Percentiles rank a stretch among this genome's conserved stretches.
Evolutionary conservation across 1,140 invertebrate genomes (phyloP).

Genomic region (Scaptomyza pallida): DNA sequence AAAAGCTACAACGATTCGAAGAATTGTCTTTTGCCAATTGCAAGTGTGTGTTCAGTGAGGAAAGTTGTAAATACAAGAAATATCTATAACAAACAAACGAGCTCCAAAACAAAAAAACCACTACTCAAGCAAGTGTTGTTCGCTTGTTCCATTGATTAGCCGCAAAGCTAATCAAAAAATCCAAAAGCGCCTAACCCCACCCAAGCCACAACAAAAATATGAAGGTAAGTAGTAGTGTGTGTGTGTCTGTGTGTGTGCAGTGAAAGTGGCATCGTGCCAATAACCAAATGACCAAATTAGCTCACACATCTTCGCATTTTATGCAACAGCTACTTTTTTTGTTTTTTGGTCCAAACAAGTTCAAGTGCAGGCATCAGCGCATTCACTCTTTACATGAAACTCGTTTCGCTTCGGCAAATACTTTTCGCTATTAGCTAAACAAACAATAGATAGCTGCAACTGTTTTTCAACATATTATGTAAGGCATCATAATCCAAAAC

Average conservation of each 20-base stretch:
- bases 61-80: constrained; percentile 50
- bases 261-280: constrained; percentile 58
- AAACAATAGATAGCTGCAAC: constrained; percentile 35
- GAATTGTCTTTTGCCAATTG: constrained; percentile 48
- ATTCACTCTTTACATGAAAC: constrained; percentile 62
- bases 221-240: constrained; percentile 72
- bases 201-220: constrained; percentile 48
- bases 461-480: constrained; percentile 38
- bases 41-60: constrained; percentile 68
- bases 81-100: constrained; percentile 10
- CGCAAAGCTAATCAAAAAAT: constrained; percentile 49
- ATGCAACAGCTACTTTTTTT: constrained; percentile 53
- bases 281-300: constrained; percentile 56
- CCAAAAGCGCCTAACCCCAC: constrained; percentile 33
- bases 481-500: constrained; percentile 63
- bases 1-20: constrained; percentile 47
- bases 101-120: not conserved
- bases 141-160: constrained; percentile 58
- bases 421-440: constrained; percentile 53
- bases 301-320: constrained; percentile 40
- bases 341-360: constrained; percentile 61
- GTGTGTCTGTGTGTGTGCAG: constrained; percentile 27
- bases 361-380: constrained; percentile 64
- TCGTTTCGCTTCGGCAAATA: constrained; percentile 61
- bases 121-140: constrained; percentile 1